A percentile compares a stretch with the other conserved stretches of the same genome.
Conservation (phyloP, 2,888 invertebrate genomes). For the Rhodophaea formosa region DNA sequence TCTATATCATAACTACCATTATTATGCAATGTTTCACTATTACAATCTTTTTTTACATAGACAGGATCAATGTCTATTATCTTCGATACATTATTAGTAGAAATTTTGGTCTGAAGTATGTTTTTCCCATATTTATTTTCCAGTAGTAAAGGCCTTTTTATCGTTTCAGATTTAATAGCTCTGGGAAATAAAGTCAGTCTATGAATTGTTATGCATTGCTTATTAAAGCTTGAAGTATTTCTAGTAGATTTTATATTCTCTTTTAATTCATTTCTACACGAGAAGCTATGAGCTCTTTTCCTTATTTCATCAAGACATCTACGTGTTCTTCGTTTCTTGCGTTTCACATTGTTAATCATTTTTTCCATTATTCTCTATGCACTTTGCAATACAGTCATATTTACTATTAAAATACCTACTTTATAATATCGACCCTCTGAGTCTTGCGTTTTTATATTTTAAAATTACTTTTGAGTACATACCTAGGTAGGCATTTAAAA, state of each 20-base stretch:
- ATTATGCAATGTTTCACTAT: background rate
- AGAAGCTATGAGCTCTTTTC: conserved; percentile 10
- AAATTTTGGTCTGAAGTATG: background rate
- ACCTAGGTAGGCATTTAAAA: too few relatives aligned
- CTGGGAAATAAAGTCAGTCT: conserved; percentile 64
- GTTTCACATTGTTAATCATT: conserved; percentile 3
- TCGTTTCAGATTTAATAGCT: conserved; percentile 61
- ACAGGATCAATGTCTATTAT: background rate
- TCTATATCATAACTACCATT: background rate
- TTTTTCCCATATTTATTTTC: conserved; percentile 32
- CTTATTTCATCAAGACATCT: conserved; percentile 17
- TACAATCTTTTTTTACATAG: conserved; percentile 1
- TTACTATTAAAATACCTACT: too few relatives aligned
- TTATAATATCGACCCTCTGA: too few relatives aligned
- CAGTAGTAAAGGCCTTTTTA: conserved; percentile 50
- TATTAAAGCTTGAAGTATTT: background rate
- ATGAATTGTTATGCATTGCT: conserved; percentile 47
- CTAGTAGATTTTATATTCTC: background rate
- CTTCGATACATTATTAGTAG: background rate
- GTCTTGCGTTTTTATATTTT: background rate
- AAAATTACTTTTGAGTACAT: too few relatives aligned
- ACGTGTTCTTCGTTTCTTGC: conserved; percentile 15
- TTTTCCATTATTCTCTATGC: conserved; percentile 6
- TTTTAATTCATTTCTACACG: background rate
- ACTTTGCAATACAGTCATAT: too few relatives aligned